These are phyloP conservation scores for Cyprinella venusta DNA, from an alignment of 2,797 vertebrate species.

Conservation along the genomic window DNA sequence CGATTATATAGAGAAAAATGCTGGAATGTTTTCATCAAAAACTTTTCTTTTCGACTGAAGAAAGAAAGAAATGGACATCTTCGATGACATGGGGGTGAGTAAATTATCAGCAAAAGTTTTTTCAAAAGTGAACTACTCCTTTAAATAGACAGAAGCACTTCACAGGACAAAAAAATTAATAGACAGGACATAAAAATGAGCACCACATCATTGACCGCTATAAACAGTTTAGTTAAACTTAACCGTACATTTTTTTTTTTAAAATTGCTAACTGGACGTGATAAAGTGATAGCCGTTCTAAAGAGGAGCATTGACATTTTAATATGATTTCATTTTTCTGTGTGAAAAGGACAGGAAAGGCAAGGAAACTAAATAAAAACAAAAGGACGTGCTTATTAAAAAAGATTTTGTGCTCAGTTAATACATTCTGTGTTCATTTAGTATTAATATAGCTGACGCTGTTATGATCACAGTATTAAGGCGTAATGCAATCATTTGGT, in stretches of 20 bases:
- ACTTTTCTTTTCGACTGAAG: too few relatives aligned
- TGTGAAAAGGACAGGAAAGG: neutral
- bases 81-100: too few relatives aligned
- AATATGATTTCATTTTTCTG: neutral
- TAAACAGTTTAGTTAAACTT: neutral
- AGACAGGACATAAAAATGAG: neutral
- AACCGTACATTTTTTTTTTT: too few relatives aligned
- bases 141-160: too few relatives aligned
- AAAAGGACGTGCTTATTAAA: neutral
- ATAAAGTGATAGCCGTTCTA: neutral
- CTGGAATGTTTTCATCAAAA: too few relatives aligned
- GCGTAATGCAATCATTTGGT: slow-evolving; percentile 5
- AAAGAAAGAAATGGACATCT: too few relatives aligned
- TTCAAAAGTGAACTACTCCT: too few relatives aligned
- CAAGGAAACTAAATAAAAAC: neutral
- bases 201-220: neutral
- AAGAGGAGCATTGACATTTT: neutral
- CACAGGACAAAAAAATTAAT: too few relatives aligned
- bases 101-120: too few relatives aligned
- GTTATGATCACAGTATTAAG: slow-evolving; percentile 12
- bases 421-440: slow-evolving; percentile 2
- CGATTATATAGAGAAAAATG: too few relatives aligned
- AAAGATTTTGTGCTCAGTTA: neutral
- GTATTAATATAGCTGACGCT: neutral
- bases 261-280: neutral